Conservation (phyloP, 2,888 invertebrate species). For the Operophtera brumata region DNA sequence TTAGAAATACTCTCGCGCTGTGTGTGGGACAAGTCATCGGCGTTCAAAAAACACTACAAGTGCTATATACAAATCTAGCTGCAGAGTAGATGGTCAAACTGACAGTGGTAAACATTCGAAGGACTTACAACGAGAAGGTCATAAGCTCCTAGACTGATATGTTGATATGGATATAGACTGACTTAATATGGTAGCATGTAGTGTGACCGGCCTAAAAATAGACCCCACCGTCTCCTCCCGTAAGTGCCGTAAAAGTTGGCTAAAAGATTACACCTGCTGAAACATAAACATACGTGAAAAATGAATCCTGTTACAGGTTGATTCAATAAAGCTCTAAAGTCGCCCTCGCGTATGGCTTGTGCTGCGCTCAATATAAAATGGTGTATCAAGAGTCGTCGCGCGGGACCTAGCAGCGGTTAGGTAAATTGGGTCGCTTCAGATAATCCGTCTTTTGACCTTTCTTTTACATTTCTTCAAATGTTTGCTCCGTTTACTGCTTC, state of each 20-base stretch:
- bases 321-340: not conserved
- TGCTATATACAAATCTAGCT: not conserved
- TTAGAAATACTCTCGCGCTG: slow-evolving; percentile 47
- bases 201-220: no score
- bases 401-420: slow-evolving; percentile 31
- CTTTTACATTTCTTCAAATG: slow-evolving; percentile 37
- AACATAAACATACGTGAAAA: no score
- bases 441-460: slow-evolving; percentile 42
- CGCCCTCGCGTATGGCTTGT: slow-evolving; percentile 17
- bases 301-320: no score
- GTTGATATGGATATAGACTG: no score
- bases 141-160: no score
- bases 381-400: slow-evolving; percentile 34
- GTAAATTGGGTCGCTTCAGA: slow-evolving; percentile 43
- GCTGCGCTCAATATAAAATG: slow-evolving; percentile 33
- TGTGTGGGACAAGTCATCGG: slow-evolving; percentile 21
- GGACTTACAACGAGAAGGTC: no score
- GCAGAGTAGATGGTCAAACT: not conserved
- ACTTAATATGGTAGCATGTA: no score
- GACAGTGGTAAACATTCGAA: no score
- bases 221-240: no score
- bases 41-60: not conserved
- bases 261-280: no score
- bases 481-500: slow-evolving; percentile 23
- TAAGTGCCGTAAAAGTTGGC: no score